A percentile compares a stretch with the other conserved stretches of the same genome.
Evolutionary conservation across 2,113 vertebrate species (phyloP).

Genomic region (Campylomormyrus tamandua): DNA sequence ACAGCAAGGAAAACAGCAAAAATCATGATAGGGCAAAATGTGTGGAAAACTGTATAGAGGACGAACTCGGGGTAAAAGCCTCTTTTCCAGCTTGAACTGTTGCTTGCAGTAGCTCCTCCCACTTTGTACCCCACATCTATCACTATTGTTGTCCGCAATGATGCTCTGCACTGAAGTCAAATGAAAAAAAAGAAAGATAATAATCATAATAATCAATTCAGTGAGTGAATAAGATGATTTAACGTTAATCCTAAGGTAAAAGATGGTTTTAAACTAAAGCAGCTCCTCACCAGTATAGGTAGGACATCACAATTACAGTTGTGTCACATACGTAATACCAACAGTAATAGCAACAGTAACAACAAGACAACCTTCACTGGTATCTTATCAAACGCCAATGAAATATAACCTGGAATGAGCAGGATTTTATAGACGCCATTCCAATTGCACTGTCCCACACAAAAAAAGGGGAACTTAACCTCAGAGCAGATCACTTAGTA

Average conservation of each 20-base stretch:
- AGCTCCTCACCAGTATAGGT: neutral
- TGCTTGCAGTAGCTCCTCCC: neutral
- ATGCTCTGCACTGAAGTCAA: neutral
- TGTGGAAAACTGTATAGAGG: neutral
- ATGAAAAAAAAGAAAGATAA: neutral
- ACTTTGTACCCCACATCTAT: neutral
- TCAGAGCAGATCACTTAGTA: neutral
- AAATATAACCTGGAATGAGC: neutral
- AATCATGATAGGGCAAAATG: neutral
- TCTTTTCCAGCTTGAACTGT: neutral
- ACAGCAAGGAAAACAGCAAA: neutral
- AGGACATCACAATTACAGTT: neutral
- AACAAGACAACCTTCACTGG: neutral
- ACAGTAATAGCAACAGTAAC: neutral
- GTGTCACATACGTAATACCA: neutral
- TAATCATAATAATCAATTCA: conserved; percentile 5
- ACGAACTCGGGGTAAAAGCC: neutral
- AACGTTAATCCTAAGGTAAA: neutral
- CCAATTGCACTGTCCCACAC: conserved; percentile 4
- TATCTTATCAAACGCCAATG: neutral
- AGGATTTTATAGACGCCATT: conserved; percentile 1
- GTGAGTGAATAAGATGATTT: neutral
- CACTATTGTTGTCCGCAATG: neutral
- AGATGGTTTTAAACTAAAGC: conserved; percentile 1
- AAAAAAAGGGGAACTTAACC: neutral